Evolutionary conservation across 23 tunicate species (phyloP), one percentile per base, ranked within the genome.

Genomic region (Oikopleura dioica): DNA sequence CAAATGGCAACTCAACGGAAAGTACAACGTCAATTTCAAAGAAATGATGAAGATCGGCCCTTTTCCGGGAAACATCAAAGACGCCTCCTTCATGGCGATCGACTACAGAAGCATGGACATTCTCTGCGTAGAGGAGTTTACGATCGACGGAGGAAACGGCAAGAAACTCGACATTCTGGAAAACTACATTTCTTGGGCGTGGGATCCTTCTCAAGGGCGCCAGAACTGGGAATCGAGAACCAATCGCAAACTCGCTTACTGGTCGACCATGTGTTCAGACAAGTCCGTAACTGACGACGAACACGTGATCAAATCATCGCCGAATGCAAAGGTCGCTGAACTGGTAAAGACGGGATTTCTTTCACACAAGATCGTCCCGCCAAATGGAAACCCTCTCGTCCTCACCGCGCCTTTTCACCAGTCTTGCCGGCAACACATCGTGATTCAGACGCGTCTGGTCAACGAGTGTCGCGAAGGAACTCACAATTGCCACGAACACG

Each of bases 401-500:
- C 33, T 4, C 72, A 63, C 72, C 16, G 72, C 72, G 26, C 72
- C 72, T 24, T 63, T 63, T 63, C 72, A 63, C 26, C 72, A 63
- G 26, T 63, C 72, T 4, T 63, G 72, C 33, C 29, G 32, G 2
- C 26, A 23, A 2, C 72, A 63, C 33, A 63, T 63, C 2, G 72
- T 63, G 16, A 63, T 63, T 28, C 30, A 23, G 26, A 63, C 72
- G 4, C 30, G 26, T 12, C 16, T 12, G 16, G 30, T 12, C 16
- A 63, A 63, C 33, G 72, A 63, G 33, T 63, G 72, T 28, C 4
- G 26, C 16, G 30, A 12, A 21, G 72, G 72, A 63, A 63, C 33
- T 16, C 72, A 63, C 26, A 63, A 63, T 63, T 63, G 72, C 33
- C 30, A 28, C 72, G 33, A 24, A 63, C 29, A 63, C 26, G 72